Evolutionary conservation across 2,888 invertebrate species (phyloP).

Genomic region (Galeopsomyia nigrocyanea): DNA sequence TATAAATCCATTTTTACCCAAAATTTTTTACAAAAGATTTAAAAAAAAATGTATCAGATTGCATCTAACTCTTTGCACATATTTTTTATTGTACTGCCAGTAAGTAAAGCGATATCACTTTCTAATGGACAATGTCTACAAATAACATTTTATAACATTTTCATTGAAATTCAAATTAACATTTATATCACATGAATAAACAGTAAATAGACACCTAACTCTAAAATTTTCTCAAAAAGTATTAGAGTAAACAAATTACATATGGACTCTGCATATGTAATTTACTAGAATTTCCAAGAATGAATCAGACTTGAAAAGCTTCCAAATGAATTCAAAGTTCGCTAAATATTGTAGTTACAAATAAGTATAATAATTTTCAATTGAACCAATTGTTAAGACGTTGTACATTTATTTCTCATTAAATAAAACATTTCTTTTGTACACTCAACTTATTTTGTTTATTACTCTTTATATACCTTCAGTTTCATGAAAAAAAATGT

Average conservation of each 20-base stretch:
- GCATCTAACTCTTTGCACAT: constrained; percentile 46
- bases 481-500: neutral
- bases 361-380: constrained; percentile 40
- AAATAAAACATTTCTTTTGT: constrained; percentile 54
- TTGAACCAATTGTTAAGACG: constrained; percentile 45
- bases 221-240: constrained; percentile 15
- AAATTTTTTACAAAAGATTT: constrained; percentile 25
- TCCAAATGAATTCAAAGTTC: constrained; percentile 31
- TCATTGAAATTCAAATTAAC: constrained; percentile 21
- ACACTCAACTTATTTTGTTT: constrained; percentile 44
- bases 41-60: constrained; percentile 50
- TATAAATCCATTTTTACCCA: constrained; percentile 34
- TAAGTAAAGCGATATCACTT: constrained; percentile 44
- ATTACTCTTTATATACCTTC: constrained; percentile 9
- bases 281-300: constrained; percentile 12
- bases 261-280: too few species aligned
- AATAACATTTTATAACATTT: constrained; percentile 21
- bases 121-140: constrained; percentile 18
- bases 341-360: constrained; percentile 34
- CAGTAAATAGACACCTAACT: constrained; percentile 22
- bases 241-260: constrained; percentile 23
- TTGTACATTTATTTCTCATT: constrained; percentile 46
- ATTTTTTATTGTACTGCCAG: constrained; percentile 52
- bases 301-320: constrained; percentile 9
- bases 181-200: constrained; percentile 27